Conservation (phyloP, 2,797 vertebrate genomes). For the Carapus acus region DNA sequence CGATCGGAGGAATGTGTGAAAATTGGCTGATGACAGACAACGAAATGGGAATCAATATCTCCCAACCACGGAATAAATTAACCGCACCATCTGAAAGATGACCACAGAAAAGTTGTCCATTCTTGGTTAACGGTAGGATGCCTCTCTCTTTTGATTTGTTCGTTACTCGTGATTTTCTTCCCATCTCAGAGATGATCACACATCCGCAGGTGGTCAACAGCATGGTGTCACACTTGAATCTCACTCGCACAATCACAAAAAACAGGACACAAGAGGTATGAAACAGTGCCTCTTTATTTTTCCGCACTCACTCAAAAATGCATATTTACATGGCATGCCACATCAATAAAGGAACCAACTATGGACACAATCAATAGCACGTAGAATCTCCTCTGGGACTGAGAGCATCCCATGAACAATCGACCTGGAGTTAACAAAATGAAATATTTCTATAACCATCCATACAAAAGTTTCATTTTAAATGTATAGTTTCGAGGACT, state of each 20-base stretch:
- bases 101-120: too few species aligned
- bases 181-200: too few species aligned
- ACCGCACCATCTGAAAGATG: too few species aligned
- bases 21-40: too few species aligned
- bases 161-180: too few species aligned
- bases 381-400: conserved; percentile 67
- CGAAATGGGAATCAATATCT: too few species aligned
- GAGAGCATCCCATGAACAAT: conserved; percentile 41
- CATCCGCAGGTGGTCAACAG: too few species aligned
- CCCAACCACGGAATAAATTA: too few species aligned
- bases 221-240: too few species aligned
- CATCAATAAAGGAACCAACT: conserved; percentile 78
- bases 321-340: conserved; percentile 86
- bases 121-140: too few species aligned
- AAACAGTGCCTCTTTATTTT: conserved; percentile 81
- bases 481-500: conserved; percentile 49
- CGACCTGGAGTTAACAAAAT: conserved; percentile 51
- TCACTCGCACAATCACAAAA: background rate
- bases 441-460: conserved; percentile 52
- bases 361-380: conserved; percentile 74
- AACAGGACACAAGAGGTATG: conserved; percentile 56
- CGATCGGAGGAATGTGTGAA: too few species aligned
- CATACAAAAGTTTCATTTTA: conserved; percentile 56
- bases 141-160: too few species aligned
- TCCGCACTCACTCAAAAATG: conserved; percentile 78